Evolutionary conservation across 2,113 vertebrate species (phyloP).

Genomic region (Ceyx melanurus): DNA sequence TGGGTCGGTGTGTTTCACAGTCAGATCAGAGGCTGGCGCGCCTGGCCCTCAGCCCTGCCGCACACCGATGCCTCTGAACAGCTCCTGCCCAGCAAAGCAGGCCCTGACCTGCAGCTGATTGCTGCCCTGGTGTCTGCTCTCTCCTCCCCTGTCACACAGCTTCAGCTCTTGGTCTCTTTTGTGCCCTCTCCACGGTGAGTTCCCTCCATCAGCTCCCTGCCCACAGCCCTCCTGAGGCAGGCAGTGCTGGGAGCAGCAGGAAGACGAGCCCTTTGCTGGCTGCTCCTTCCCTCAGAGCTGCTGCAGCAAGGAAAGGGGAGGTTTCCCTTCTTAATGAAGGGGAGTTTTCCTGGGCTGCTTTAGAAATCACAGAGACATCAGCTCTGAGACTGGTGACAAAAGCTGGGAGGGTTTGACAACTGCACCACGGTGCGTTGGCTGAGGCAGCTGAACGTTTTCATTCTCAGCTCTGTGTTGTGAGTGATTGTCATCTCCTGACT

Average conservation of each 20-base stretch:
- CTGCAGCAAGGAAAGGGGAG: background rate
- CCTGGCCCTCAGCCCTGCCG: no score
- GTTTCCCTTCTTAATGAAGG: background rate
- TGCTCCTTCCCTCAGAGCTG: background rate
- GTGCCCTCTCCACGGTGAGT: background rate
- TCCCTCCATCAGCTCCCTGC: no score
- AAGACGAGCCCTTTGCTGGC: accelerated
- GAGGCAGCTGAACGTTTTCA: slow-evolving; percentile 38
- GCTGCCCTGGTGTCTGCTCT: accelerated
- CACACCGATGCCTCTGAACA: background rate
- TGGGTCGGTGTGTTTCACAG: no score
- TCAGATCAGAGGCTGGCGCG: accelerated
- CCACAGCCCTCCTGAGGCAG: accelerated
- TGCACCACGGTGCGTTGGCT: slow-evolving; percentile 44
- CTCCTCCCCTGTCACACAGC: no score
- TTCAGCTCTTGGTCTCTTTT: accelerated
- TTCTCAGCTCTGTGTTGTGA: slow-evolving; percentile 9
- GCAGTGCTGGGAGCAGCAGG: background rate
- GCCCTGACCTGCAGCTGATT: accelerated
- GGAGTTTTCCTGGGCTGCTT: background rate
- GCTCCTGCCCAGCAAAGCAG: background rate
- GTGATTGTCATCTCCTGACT: slow-evolving; percentile 14
- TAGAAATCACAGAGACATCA: background rate
- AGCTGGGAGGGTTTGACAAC: slow-evolving; percentile 61
- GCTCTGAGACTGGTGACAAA: background rate